Percentiles rank a stretch among this genome's conserved stretches.
phyloP scores from a whole-genome alignment of 2,888 invertebrate genomes.

The Chrysina gloriosa region DNA sequence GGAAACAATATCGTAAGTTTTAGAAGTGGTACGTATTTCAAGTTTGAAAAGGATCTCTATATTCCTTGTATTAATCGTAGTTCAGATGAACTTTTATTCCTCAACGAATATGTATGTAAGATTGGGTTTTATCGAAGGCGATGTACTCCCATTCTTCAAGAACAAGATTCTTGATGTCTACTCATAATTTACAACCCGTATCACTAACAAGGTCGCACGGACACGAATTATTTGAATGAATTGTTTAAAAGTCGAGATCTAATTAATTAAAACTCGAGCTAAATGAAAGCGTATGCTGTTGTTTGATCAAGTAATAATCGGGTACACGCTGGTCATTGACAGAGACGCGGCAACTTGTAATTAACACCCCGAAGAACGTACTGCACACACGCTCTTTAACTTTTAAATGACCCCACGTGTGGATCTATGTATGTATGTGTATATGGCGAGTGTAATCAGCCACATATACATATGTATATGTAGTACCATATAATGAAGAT shows the following conservation, averaged over 20 bases:
- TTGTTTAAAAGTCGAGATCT: slow-evolving; percentile 38
- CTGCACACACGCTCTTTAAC: slow-evolving; percentile 56
- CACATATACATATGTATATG: background rate
- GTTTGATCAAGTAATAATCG: slow-evolving; percentile 57
- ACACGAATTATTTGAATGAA: slow-evolving; percentile 30
- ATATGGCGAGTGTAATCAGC: background rate
- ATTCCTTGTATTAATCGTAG: too few species aligned
- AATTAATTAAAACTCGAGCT: slow-evolving; percentile 53
- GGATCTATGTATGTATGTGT: background rate
- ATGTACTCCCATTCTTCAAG: too few species aligned
- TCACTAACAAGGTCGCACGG: slow-evolving; percentile 21
- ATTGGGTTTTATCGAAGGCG: too few species aligned
- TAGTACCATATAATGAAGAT: background rate
- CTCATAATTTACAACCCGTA: slow-evolving; percentile 11
- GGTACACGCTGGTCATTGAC: slow-evolving; percentile 56
- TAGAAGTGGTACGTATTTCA: too few species aligned
- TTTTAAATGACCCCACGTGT: slow-evolving; percentile 54
- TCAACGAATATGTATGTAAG: too few species aligned
- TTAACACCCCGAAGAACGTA: slow-evolving; percentile 57
- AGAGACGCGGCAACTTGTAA: slow-evolving; percentile 57
- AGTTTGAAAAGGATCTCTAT: too few species aligned
- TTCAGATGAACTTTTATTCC: too few species aligned
- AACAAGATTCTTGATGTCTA: background rate
- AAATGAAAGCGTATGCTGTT: slow-evolving; percentile 50
- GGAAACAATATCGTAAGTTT: too few species aligned